A percentile compares a stretch with the other conserved stretches of the same genome.
These are phyloP conservation scores for Nephrotoma appendiculata DNA, from an alignment of 2,888 invertebrate genomes.

Conservation along the genomic window DNA sequence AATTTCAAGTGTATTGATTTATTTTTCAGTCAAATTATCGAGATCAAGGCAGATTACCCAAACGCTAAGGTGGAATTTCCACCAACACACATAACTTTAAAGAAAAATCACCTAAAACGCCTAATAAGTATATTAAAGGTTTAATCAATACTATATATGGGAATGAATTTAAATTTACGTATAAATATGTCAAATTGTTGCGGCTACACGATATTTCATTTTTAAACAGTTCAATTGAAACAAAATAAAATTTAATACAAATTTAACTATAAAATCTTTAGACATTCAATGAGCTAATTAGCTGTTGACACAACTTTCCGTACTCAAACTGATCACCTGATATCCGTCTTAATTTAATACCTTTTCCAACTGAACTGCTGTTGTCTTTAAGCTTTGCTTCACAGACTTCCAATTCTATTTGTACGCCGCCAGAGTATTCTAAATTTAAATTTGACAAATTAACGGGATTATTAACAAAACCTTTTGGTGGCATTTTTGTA, in stretches of 20 bases:
- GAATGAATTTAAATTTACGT: neutral
- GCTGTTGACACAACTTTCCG: slow-evolving; percentile 73
- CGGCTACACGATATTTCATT: neutral
- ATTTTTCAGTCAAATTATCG: too few species aligned
- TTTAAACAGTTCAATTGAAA: neutral
- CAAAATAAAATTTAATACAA: neutral
- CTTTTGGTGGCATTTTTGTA: slow-evolving; percentile 58
- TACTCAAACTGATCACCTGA: slow-evolving; percentile 81
- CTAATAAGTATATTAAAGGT: neutral
- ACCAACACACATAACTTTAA: neutral
- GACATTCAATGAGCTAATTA: slow-evolving; percentile 74
- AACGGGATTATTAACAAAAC: slow-evolving; percentile 37
- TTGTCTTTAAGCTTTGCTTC: slow-evolving; percentile 42
- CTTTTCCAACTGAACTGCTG: slow-evolving; percentile 50
- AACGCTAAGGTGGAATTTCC: neutral
- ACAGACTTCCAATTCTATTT: slow-evolving; percentile 69
- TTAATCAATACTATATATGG: neutral
- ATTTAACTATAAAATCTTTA: slow-evolving; percentile 22
- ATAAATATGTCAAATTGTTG: neutral
- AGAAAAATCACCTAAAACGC: neutral
- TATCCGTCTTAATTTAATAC: slow-evolving; percentile 71
- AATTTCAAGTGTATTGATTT: too few species aligned
- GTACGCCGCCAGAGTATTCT: slow-evolving; percentile 69
- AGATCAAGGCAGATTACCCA: neutral
- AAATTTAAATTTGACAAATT: slow-evolving; percentile 45